phyloP scores from a whole-genome alignment of 2,797 vertebrate species.

The Anas acuta region DNA sequence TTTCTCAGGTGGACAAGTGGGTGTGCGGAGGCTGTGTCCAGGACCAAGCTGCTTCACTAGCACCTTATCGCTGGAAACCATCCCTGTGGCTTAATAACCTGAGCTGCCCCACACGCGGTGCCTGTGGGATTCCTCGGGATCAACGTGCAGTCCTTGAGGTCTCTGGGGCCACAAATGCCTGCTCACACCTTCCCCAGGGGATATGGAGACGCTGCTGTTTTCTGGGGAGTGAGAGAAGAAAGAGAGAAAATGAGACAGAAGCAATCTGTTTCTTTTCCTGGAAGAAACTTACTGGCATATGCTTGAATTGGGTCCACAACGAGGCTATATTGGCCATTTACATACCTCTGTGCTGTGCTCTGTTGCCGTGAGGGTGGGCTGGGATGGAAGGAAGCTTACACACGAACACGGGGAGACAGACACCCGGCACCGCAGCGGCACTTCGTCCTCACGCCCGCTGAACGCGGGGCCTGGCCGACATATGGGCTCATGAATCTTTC shows the following conservation, averaged over 20 bases:
- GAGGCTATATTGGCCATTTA: neutral
- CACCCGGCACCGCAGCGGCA: neutral
- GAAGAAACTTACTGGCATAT: neutral
- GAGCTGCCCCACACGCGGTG: too few species aligned
- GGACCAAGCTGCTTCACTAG: neutral
- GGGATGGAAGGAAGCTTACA: neutral
- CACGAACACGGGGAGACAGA: neutral
- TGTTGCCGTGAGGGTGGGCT: neutral
- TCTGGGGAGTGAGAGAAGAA: neutral
- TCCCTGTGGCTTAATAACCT: neutral
- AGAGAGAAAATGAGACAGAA: neutral
- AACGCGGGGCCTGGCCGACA: neutral
- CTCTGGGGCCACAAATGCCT: too few species aligned
- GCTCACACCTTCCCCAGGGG: neutral
- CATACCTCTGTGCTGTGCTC: neutral
- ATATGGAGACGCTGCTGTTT: neutral
- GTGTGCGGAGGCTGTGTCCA: too few species aligned
- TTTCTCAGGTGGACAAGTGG: neutral
- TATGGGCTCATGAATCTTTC: conserved; percentile 13
- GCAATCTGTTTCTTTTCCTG: conserved; percentile 6
- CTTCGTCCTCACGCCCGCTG: neutral
- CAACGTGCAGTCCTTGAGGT: too few species aligned
- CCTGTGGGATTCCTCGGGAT: too few species aligned
- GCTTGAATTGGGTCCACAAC: neutral
- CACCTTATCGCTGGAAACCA: neutral